Conservation (phyloP, 2,113 vertebrate genomes). For the Regulus satrapa region DNA sequence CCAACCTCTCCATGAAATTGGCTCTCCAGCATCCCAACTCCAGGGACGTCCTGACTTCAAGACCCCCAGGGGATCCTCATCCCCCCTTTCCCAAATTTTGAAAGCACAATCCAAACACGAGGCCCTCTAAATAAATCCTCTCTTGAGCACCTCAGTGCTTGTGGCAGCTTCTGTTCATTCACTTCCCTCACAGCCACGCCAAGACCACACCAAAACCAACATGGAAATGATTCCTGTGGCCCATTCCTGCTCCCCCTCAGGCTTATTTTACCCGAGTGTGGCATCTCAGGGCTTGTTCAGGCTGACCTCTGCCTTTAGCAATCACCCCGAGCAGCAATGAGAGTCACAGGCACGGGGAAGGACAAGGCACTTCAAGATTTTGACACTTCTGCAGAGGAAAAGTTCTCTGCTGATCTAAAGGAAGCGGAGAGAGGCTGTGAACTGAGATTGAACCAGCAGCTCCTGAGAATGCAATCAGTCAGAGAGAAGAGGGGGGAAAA, state of each 20-base stretch:
- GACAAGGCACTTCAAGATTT: neutral
- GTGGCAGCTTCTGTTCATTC: neutral
- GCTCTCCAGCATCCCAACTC: neutral
- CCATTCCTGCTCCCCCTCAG: neutral
- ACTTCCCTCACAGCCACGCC: neutral
- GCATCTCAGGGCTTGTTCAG: neutral
- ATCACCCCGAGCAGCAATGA: neutral
- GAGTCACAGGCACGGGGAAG: rapidly evolving
- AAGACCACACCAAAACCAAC: neutral
- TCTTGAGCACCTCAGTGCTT: neutral
- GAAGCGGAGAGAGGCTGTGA: neutral
- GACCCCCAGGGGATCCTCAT: neutral
- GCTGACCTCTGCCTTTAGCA: neutral
- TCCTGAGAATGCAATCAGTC: neutral
- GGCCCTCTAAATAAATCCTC: neutral
- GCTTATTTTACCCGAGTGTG: neutral
- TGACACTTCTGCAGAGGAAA: neutral
- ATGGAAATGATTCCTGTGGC: neutral
- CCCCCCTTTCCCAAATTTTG: neutral
- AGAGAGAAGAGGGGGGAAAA: neutral
- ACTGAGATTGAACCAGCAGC: neutral
- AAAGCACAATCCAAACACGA: neutral
- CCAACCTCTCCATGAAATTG: neutral
- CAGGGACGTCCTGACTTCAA: neutral
- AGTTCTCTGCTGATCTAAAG: neutral